These are phyloP conservation scores for Sphyrna mokarran DNA, from an alignment of 2,113 vertebrate species.

Conservation along the genomic window DNA sequence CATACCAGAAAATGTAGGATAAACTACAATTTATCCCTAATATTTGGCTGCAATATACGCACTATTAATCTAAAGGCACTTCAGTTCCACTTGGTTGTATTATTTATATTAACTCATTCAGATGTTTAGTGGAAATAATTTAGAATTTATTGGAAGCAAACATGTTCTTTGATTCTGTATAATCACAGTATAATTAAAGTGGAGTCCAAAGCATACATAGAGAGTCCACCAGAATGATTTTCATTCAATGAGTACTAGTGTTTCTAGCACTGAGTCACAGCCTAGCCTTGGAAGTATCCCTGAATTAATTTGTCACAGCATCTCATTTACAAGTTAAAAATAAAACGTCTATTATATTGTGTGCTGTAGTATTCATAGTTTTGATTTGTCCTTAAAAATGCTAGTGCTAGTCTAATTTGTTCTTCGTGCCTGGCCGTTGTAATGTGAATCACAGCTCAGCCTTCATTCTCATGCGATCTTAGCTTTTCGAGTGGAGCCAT, in stretches of 20 bases:
- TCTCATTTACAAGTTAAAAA: background rate
- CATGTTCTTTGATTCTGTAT: background rate
- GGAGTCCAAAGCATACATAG: too few relatives aligned
- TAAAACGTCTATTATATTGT: background rate
- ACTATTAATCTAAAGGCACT: background rate
- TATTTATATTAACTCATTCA: background rate
- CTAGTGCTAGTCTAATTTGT: background rate
- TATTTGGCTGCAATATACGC: too few relatives aligned
- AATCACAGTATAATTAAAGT: background rate
- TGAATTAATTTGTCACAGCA: background rate
- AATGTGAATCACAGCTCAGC: background rate
- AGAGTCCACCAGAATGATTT: background rate
- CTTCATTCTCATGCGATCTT: background rate
- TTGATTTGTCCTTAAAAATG: background rate
- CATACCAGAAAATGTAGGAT: too few relatives aligned
- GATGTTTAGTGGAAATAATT: background rate
- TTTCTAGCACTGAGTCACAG: background rate
- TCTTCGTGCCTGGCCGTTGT: background rate
- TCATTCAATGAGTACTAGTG: background rate
- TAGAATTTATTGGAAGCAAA: background rate
- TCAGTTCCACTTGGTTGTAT: background rate
- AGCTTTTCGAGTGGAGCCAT: background rate
- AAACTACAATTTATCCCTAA: too few relatives aligned
- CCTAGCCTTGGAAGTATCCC: background rate
- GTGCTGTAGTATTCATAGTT: background rate